Evolutionary conservation across 2,113 vertebrate species (phyloP).

Genomic region (Gavia stellata): DNA sequence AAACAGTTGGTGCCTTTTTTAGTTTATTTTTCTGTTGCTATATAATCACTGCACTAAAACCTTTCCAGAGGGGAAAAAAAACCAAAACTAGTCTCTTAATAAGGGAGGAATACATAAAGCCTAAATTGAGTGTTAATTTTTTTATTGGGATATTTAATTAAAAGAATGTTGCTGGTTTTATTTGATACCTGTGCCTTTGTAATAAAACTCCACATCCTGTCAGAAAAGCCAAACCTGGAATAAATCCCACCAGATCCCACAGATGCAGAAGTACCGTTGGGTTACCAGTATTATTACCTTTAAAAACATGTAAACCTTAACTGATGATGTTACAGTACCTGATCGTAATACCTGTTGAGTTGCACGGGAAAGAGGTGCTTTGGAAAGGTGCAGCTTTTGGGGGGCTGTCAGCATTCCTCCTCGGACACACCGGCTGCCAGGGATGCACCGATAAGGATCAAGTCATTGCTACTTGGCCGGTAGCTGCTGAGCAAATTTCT

Average conservation of each 20-base stretch:
- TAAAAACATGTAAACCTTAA: background rate
- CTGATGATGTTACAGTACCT: background rate
- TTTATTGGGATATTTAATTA: slow-evolving; percentile 44
- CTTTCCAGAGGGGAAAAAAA: slow-evolving; percentile 6
- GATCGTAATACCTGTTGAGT: background rate
- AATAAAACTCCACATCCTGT: slow-evolving; percentile 17
- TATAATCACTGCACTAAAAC: slow-evolving; percentile 62
- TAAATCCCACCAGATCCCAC: slow-evolving; percentile 22
- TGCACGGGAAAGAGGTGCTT: background rate
- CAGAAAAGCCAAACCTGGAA: slow-evolving; percentile 47
- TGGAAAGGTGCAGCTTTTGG: background rate
- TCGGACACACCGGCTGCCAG: rapidly evolving
- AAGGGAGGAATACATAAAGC: background rate
- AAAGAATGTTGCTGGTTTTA: slow-evolving; percentile 12
- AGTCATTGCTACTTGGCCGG: background rate
- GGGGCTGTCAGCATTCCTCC: background rate
- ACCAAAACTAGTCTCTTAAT: slow-evolving; percentile 14
- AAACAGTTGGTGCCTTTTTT: slow-evolving; percentile 77
- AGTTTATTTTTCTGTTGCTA: slow-evolving; percentile 60
- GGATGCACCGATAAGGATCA: background rate
- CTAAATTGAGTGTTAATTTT: slow-evolving; percentile 6
- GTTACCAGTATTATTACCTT: background rate
- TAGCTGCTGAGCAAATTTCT: background rate
- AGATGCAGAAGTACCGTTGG: slow-evolving; percentile 6
- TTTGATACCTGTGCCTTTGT: slow-evolving; percentile 64